Conservation (phyloP, 1,140 invertebrate species). For the Panagrolaimus sp. region DNA sequence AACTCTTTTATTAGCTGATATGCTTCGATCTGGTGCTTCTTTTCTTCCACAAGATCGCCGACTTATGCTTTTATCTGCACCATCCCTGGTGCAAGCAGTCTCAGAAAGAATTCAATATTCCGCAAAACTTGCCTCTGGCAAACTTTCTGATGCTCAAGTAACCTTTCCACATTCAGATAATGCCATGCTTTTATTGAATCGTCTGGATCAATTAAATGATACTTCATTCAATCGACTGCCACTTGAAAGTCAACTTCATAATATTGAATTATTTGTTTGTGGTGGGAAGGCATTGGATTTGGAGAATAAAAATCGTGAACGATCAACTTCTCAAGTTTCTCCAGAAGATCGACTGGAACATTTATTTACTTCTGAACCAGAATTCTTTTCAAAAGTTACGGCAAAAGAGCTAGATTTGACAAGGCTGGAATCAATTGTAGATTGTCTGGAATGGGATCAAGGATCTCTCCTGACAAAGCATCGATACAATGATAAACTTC, state of each 20-base stretch:
- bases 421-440: background rate
- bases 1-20: conserved; percentile 32
- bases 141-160: background rate
- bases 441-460: conserved; percentile 1
- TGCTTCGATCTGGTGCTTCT: conserved; percentile 25
- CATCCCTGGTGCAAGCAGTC: background rate
- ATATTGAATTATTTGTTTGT: background rate
- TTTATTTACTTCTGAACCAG: background rate
- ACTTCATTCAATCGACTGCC: background rate
- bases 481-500: background rate
- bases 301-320: background rate
- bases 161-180: background rate
- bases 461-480: background rate
- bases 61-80: background rate
- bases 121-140: background rate
- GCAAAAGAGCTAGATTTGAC: background rate
- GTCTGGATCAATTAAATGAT: background rate
- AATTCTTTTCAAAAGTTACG: background rate
- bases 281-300: background rate
- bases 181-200: background rate
- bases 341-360: background rate
- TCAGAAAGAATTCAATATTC: background rate
- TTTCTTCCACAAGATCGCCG: background rate
- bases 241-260: background rate
- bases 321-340: background rate